Base-by-base conservation (phyloP, 2,797 vertebrate species). In the Crocidura indochinensis region DNA sequence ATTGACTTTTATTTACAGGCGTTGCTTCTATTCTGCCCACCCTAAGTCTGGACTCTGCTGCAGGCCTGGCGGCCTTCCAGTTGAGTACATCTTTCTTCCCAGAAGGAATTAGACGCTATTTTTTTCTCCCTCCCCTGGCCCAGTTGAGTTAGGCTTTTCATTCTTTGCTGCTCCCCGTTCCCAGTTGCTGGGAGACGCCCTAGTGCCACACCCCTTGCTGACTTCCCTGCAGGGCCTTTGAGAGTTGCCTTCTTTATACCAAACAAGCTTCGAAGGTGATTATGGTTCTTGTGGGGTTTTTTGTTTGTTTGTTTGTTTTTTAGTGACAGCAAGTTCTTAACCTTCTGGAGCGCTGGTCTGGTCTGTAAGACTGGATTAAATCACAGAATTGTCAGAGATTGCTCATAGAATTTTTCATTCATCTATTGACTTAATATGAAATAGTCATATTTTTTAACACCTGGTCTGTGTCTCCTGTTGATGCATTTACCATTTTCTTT, bases 151-250 rank as follows among this genome's bases (percentile, higher is more conserved):
- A 72, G 27, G 38, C 20, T 19, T 75, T 78, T 27, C 44, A 38
- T 24, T 53, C 65, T 68, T 67, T 8, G 17, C 10, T 8, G 17
- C 10, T 69, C 20, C 64, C 27, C 11, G 46, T 17, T 27, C 62
- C 75, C 81, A 17, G 72, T 83, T 46, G 64, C 74, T 75, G 73
- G 60, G 68, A 12, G 6, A 84, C 15, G 22, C n/a, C 38, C 60
- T 64, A 75, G 46, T 3, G 67, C 87, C 96, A 95, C 84, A 79
- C 82, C 92, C 84, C 94, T 92, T 90, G 82, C 78, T 73, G 78
- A 51, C 90, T 68, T 88, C 22, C 29, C 51, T 4, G 56, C 38
- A 10, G 1, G 29, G 12, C 51, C 53, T 11, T 47, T 71, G 24
- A 2, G 77, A 27, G 49, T 31, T 46, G 17, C 46, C 19, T 15